Conservation (phyloP, 2,888 invertebrate genomes). For the Eupithecia exiguata region DNA sequence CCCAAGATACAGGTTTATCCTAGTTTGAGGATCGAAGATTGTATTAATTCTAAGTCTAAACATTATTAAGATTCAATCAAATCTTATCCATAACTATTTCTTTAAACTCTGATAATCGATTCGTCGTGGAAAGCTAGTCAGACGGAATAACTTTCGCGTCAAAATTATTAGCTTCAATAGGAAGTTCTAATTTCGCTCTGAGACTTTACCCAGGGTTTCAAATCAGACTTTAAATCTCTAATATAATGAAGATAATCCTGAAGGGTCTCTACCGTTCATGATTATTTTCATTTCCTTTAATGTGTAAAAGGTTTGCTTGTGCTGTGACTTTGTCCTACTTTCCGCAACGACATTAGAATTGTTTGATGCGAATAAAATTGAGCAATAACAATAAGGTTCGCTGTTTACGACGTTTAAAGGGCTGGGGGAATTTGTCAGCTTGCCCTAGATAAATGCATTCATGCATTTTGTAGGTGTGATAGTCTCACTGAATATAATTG, state of each 20-base stretch:
- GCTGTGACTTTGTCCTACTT: conserved; percentile 10
- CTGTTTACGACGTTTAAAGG: conserved; percentile 22
- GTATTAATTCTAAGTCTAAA: too few species aligned
- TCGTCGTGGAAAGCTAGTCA: too few species aligned
- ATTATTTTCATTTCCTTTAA: not conserved
- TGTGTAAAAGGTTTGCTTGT: not conserved
- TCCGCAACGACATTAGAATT: conserved; percentile 51
- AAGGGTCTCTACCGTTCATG: not conserved
- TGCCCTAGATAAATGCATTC: not conserved
- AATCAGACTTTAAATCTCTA: not conserved
- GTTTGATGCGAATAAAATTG: conserved; percentile 58
- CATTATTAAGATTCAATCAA: too few species aligned
- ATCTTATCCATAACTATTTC: too few species aligned
- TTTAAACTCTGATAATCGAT: too few species aligned
- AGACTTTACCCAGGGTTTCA: not conserved
- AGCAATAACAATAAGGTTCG: conserved; percentile 25
- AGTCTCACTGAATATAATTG: not conserved
- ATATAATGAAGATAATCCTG: too few species aligned
- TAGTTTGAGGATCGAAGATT: too few species aligned
- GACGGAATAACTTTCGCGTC: not conserved
- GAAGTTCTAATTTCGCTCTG: not conserved
- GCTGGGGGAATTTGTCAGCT: conserved; percentile 8
- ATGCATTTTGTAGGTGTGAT: conserved; percentile 1
- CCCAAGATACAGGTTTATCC: too few species aligned
- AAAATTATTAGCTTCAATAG: not conserved